These are phyloP conservation scores for Panthera tigris DNA, from an alignment of 2,113 vertebrate species.

Conservation along the genomic window DNA sequence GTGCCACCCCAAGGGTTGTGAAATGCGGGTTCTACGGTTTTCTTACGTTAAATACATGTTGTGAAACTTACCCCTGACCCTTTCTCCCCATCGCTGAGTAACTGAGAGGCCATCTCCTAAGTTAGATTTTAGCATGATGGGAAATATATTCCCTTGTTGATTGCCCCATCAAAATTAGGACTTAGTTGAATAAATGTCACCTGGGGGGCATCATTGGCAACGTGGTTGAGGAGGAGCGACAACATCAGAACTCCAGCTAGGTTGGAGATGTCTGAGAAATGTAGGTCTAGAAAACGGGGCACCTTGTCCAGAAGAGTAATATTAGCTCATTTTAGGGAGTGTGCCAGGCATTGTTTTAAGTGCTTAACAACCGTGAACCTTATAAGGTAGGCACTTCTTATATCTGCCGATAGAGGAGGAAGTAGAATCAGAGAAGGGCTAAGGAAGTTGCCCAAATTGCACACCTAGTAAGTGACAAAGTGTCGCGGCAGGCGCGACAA, in stretches of 20 bases:
- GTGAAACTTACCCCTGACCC: background rate
- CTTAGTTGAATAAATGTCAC: background rate
- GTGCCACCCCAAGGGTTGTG: background rate
- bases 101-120: background rate
- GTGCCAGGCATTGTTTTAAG: background rate
- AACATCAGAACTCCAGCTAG: background rate
- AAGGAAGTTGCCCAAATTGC: background rate
- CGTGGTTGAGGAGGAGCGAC: accelerated
- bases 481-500: too few species aligned
- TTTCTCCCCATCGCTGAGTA: background rate
- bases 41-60: background rate
- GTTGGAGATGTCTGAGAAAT: background rate
- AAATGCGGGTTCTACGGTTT: background rate
- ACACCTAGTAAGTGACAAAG: background rate
- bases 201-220: background rate
- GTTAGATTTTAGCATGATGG: background rate
- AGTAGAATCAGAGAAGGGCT: background rate
- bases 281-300: background rate
- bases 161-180: background rate
- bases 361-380: background rate
- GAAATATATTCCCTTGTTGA: background rate
- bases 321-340: background rate
- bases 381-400: background rate
- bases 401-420: background rate
- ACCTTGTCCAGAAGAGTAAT: background rate